A percentile compares a stretch with the other conserved stretches of the same genome.
Conservation (phyloP, 2,797 vertebrate genomes). For the Myiothlypis chrysogaster region DNA sequence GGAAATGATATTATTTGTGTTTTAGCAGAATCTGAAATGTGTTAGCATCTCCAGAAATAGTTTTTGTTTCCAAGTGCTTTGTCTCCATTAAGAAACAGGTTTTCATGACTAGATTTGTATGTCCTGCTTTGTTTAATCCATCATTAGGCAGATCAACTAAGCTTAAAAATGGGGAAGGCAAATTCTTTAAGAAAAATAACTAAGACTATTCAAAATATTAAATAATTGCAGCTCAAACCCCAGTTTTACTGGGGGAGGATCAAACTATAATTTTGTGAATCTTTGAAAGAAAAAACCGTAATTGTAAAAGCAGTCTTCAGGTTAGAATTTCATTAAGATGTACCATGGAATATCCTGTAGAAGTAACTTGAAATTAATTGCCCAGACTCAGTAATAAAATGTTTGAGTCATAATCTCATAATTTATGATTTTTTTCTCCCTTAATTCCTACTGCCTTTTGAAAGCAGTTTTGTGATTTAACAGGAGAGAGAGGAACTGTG, state of each 20-base stretch:
- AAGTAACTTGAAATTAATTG: background rate
- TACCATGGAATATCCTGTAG: background rate
- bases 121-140: slow-evolving; percentile 45
- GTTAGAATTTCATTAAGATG: background rate
- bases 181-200: slow-evolving; percentile 35
- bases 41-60: background rate
- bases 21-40: background rate
- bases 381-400: background rate
- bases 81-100: background rate
- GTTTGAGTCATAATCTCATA: background rate
- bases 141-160: slow-evolving; percentile 44
- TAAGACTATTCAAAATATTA: background rate
- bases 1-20: background rate
- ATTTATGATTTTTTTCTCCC: background rate
- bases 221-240: background rate
- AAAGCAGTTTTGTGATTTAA: background rate
- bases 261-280: background rate
- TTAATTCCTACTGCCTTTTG: background rate
- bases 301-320: background rate
- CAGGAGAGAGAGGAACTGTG: background rate
- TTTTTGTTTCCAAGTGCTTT: background rate
- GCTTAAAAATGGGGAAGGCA: slow-evolving; percentile 30
- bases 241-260: background rate
- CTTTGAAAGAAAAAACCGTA: background rate
- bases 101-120: background rate